Base-by-base conservation (phyloP, 2,888 invertebrate genomes). In the Chaetogeoica ovagalla region DNA sequence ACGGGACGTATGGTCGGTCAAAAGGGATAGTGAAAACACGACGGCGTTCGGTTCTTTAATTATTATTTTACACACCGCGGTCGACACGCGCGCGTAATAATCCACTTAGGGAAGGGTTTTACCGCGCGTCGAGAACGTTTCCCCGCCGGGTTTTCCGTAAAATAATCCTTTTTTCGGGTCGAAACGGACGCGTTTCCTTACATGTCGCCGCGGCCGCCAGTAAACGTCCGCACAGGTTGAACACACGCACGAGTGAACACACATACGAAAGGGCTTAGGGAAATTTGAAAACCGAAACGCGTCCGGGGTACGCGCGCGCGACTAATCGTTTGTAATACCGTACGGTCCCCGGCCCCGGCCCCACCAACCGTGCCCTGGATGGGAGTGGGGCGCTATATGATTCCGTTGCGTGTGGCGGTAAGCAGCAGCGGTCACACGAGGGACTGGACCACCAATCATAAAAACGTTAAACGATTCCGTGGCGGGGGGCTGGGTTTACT, bases 261-360 rank as follows among this genome's bases (percentile, higher is more conserved):
- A 9, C 8, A 11, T 23, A 39, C 17, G 74, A 11, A 17, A 55
- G 23, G 13, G 55, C 59, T 70, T 70, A 63, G 37, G 55, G 37
- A 55, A 77, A 77, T 77, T 70, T 62, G 60, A 62, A 77, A 70
- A 70, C 77, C 55, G 55, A 55, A 70, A 77, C 55, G 70, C 77
- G 62, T 63, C 52, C 62, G 1, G 48, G 37, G 21, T 43, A 11
- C 11, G 48, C 11, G 48, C 7, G 5, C 21, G 21, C 43, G 55
- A n/a, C 39, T 77, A 77, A 77, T 77, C 77, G 77, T 62, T 30
- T 21, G 68, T 69, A 76, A 76, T 68, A n/a, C 68, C 70, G 62
- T 17, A 1, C 30, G 52, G 69, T 60, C n/a, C 60, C n/a, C n/a
- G 48, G 48, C 23, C 48, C 23, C 48, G 39, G 21, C 17, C 66